Percentiles rank a stretch among this genome's conserved stretches.
phyloP scores from a whole-genome alignment of 2,113 vertebrate species.

The Otus sunia region DNA sequence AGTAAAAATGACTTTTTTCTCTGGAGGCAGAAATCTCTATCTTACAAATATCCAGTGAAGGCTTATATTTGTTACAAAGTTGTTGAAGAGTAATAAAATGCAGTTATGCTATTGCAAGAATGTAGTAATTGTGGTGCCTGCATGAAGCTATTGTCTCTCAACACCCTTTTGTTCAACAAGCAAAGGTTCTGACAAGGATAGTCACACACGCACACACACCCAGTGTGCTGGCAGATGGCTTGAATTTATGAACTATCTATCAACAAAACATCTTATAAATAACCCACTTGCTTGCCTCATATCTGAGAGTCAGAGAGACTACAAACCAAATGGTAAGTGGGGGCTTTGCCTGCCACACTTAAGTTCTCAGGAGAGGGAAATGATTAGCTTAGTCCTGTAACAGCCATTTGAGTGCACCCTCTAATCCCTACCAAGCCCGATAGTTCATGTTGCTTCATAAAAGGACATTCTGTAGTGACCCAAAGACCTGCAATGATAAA shows the following conservation, averaged over 20 bases:
- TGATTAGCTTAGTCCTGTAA: not conserved
- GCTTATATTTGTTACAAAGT: not conserved
- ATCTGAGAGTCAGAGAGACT: not conserved
- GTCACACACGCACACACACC: not conserved
- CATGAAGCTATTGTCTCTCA: not conserved
- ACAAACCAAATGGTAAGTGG: not conserved
- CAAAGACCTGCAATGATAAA: not conserved
- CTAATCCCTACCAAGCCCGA: not conserved
- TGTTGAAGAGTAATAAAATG: not conserved
- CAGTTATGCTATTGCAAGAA: not conserved
- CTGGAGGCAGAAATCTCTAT: not conserved
- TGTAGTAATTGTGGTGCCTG: fast-evolving
- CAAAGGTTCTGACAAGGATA: not conserved
- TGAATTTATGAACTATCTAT: not conserved
- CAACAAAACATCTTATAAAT: not conserved
- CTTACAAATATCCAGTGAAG: not conserved
- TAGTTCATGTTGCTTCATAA: not conserved
- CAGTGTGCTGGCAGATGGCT: not conserved
- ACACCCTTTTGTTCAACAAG: not conserved
- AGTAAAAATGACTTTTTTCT: not conserved
- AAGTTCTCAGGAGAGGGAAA: not conserved
- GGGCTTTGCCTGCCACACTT: not conserved
- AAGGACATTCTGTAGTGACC: not conserved
- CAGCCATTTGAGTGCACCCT: not conserved
- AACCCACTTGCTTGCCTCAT: not conserved